Evolutionary conservation across 92 coral and sea anemone genomes (phyloP), one percentile per base, ranked within the genome.

Genomic region (Anthopleura xanthogrammica): DNA sequence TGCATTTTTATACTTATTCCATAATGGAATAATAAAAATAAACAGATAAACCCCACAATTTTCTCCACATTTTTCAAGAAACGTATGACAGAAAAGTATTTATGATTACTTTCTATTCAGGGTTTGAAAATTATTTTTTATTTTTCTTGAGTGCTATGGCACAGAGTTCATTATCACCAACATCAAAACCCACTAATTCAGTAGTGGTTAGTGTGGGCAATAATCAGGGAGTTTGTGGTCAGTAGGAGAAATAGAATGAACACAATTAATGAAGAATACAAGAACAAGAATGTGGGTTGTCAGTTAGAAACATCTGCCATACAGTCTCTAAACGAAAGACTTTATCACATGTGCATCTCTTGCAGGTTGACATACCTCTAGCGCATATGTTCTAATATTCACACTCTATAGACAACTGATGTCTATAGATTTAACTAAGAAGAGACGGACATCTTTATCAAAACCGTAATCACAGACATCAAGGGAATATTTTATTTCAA

Each of bases 221-320:
- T 68, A 68, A 5, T 22, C 36, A n/a, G 74, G 74, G 12, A 68
- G 4, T 36, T 29, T 68, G 74, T 5, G 46, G 74, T 29, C 6
- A 24, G 8, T 0, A n/a, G 2, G 36, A 68, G 19, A 36, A 23
- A 68, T 0, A 13, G 16, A 68, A 11, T 36, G 36, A 42, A 36
- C 46, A 29, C 36, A 68, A 16, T 29, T 68, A 68, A 68, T 29
- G 16, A 12, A 24, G 74, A 68, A 24, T 14, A 68, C 41, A 68
- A 11, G 16, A 68, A 36, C 16, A 9, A 68, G 17, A 68, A 43
- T 29, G 14, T 68, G 74, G 42, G 24, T 68, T 29, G 4, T 24
- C 74, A 68, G 42, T 68, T 68, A 68, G 74, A 36, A 68, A 68
- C 74, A 68, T 12, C 74, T 68, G 74, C 42, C 41, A 12, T 9